phyloP scores from a whole-genome alignment of 2,888 invertebrate genomes.

The Cephus sareptanus region DNA sequence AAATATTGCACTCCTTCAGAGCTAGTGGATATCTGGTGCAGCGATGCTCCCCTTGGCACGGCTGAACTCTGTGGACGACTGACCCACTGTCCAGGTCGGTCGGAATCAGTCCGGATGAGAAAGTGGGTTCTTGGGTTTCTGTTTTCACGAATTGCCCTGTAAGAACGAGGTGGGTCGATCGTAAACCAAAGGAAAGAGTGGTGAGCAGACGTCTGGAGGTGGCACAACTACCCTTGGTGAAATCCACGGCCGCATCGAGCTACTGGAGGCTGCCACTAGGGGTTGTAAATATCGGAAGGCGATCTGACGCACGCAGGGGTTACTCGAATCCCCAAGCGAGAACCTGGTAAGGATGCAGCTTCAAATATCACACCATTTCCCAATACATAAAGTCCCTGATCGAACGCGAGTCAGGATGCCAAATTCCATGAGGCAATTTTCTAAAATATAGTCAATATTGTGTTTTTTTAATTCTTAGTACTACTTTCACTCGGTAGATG shows the following conservation, averaged over 20 bases:
- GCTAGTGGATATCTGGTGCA: not conserved
- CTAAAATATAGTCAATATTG: slow-evolving; percentile 7
- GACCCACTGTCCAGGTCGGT: not conserved
- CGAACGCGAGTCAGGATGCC: not conserved
- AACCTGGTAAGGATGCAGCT: not conserved
- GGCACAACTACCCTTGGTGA: not conserved
- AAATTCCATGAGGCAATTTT: not conserved
- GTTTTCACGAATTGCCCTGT: not conserved
- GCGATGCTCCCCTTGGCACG: not conserved
- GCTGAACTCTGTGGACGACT: not conserved
- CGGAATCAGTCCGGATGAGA: not conserved
- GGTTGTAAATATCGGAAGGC: not conserved
- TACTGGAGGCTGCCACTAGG: not conserved
- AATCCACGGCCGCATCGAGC: not conserved
- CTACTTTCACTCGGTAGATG: not conserved
- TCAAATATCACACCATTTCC: not conserved
- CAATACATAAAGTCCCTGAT: not conserved
- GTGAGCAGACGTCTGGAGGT: not conserved
- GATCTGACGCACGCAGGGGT: not conserved
- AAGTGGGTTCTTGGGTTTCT: not conserved
- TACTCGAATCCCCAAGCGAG: not conserved
- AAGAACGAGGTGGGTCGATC: not conserved
- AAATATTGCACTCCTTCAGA: not conserved
- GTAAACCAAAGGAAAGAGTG: not conserved
- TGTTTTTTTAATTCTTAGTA: not conserved